A percentile compares a stretch with the other conserved stretches of the same genome.
These are phyloP conservation scores for Scophthalmus maximus DNA, from an alignment of 2,113 vertebrate genomes.

Conservation along the genomic window DNA sequence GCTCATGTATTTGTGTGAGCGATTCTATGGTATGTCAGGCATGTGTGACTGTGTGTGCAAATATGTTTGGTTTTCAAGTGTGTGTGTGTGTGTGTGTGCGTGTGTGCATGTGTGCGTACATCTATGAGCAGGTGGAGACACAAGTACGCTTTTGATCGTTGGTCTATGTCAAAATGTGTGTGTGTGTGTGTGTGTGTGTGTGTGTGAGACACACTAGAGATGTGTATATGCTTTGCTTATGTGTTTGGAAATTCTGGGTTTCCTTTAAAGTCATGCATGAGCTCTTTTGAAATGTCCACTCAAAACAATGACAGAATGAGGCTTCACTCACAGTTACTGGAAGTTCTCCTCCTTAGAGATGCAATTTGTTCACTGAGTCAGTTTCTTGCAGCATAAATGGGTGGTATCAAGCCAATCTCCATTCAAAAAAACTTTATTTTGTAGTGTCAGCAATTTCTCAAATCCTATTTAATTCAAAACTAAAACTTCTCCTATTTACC, in stretches of 20 bases:
- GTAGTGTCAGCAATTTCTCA: no score
- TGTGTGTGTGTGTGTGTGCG: neutral
- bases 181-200: neutral
- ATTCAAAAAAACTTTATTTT: no score
- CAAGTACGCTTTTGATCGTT: no score
- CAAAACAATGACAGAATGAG: conserved; percentile 38
- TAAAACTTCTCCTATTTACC: neutral
- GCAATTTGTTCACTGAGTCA: neutral
- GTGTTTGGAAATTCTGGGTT: conserved; percentile 12
- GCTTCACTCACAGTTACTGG: conserved; percentile 16
- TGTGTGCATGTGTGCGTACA: neutral
- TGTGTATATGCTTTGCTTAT: neutral
- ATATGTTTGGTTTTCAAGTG: conserved; percentile 27
- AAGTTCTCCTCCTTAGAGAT: conserved; percentile 15
- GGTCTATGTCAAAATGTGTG: neutral
- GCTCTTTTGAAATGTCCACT: conserved; percentile 39
- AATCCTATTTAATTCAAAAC: no score
- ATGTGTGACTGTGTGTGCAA: conserved; percentile 33
- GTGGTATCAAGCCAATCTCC: neutral
- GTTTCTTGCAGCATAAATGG: neutral
- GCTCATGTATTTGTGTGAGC: conserved; percentile 38
- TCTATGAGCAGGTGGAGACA: neutral
- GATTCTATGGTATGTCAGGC: conserved; percentile 55
- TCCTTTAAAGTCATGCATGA: conserved; percentile 50
- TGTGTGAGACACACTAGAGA: no score